Evolutionary conservation across 1,140 invertebrate species (phyloP).

Genomic region (Acromyrmex echinatior): DNA sequence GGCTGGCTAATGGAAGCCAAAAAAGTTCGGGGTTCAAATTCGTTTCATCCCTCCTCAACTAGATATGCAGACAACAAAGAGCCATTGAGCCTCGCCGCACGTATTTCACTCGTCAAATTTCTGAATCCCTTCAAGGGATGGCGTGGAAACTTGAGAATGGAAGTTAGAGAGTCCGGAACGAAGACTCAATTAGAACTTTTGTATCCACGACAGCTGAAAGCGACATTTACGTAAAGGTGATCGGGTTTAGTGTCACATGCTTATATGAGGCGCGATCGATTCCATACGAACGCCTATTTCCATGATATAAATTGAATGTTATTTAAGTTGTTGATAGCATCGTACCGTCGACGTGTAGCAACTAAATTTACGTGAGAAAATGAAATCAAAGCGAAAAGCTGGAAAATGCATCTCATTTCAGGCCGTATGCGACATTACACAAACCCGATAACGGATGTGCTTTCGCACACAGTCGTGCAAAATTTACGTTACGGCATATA

Average conservation of each 20-base stretch:
- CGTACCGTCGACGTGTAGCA: background rate
- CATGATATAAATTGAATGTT: conserved; percentile 18
- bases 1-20: conserved; percentile 79
- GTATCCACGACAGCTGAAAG: conserved; percentile 44
- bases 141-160: conserved; percentile 70
- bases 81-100: conserved; percentile 63
- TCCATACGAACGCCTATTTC: background rate
- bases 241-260: conserved; percentile 21
- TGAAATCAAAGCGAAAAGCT: conserved; percentile 19
- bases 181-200: conserved; percentile 74
- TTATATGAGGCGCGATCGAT: conserved; percentile 44
- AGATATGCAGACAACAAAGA: conserved; percentile 76
- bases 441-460: conserved; percentile 23
- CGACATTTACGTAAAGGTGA: conserved; percentile 70
- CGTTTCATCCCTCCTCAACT: conserved; percentile 69
- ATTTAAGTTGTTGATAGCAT: background rate
- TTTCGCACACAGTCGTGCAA: background rate
- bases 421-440: background rate
- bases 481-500: conserved; percentile 7
- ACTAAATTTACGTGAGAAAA: conserved; percentile 25
- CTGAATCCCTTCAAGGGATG: conserved; percentile 70
- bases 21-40: conserved; percentile 80
- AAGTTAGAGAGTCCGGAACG: conserved; percentile 62
- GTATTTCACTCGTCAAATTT: conserved; percentile 71
- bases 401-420: conserved; percentile 11